These are phyloP conservation scores for Tenrec ecaudatus DNA, from an alignment of 2,113 vertebrate genomes.

Conservation along the genomic window DNA sequence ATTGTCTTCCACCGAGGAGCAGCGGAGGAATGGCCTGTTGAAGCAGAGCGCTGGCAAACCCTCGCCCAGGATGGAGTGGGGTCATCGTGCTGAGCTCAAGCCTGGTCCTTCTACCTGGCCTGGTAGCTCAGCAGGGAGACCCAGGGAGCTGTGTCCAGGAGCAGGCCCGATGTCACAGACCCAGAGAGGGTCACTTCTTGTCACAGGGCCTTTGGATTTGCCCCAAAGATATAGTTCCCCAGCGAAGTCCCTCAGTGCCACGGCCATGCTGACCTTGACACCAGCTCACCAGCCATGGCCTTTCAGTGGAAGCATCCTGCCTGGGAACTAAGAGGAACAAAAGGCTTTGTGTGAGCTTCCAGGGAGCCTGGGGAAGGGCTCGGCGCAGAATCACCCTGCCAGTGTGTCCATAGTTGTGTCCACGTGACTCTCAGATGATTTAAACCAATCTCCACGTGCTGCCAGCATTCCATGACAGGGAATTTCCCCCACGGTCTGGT, in stretches of 20 bases:
- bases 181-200: background rate
- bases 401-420: background rate
- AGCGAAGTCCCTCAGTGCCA: fast-evolving
- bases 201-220: background rate
- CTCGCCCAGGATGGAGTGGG: background rate
- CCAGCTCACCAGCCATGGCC: fast-evolving
- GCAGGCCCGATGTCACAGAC: fast-evolving
- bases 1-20: background rate
- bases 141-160: background rate
- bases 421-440: background rate
- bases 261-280: background rate
- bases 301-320: fast-evolving
- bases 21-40: background rate
- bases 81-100: background rate
- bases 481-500: background rate
- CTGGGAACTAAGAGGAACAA: background rate
- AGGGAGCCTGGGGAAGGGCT: background rate
- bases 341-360: background rate
- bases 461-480: background rate
- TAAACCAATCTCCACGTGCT: background rate
- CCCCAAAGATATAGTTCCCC: background rate
- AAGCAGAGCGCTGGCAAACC: fast-evolving
- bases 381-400: background rate
- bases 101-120: background rate
- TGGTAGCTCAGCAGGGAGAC: background rate